Base-by-base conservation (phyloP, 2,113 vertebrate genomes). In the Cebidichthys violaceus region DNA sequence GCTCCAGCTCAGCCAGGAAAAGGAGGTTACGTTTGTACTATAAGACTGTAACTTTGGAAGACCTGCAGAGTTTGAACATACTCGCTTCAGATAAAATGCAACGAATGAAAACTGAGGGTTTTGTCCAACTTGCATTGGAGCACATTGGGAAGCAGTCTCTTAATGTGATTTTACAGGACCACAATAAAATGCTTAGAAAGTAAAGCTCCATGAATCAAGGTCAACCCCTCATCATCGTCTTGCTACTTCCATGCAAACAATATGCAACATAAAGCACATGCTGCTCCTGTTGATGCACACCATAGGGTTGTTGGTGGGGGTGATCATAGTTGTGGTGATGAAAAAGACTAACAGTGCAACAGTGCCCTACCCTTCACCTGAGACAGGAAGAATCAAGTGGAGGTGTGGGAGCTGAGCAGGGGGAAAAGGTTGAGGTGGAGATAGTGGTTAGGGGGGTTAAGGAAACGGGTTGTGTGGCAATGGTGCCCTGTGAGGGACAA, bases 401-500 rank as follows among this genome's bases (percentile, higher is more conserved):
- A 47, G n/a, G 31, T 15, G 14, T 41, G 33, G 55, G 35, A 68
- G 27, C 22, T 71, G 45, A 72, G 61, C 59, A 22, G 22, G 29
- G 29, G 60, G 72, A 10, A 61, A 50, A 41, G 18, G 62, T 33
- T 52, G 33, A 29, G 31, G 65, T 64, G 55, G 45, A 15, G 18
- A 45, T n/a, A n/a, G n/a, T 6, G 43, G 65, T 18, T 14, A 2
- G 20, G 17, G 31, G 31, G 22, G 41, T 47, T 33, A 29, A 75
- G 70, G 66, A 24, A 62, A 69, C 27, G 35, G 64, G 27, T 39
- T n/a, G 14, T 27, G 43, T 65, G 29, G n/a, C 45, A 45, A 78
- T 9, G 35, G 61, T 70, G 52, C 7, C 27, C 62, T 75, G 70
- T 89, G 80, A 91, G 92, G 92, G 92, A 92, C 86, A 89, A 82